A percentile compares a stretch with the other conserved stretches of the same genome.
Conservation (phyloP, 2,797 vertebrate species). For the Merluccius polli region DNA sequence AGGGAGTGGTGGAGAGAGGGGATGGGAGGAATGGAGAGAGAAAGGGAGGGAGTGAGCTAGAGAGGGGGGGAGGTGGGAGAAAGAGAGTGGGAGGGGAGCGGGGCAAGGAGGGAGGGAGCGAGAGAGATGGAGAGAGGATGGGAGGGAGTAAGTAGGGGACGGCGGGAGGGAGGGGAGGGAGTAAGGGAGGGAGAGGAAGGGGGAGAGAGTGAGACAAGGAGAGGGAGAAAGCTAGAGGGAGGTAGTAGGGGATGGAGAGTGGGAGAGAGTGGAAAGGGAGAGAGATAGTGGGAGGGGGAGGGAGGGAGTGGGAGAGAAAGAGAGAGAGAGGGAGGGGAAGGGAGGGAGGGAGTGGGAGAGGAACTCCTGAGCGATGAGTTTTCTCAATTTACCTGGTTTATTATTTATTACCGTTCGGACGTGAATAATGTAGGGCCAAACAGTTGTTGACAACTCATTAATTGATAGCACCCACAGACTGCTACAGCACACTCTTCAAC, state of each 20-base stretch:
- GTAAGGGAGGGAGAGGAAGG: background rate
- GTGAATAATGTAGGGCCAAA: slow-evolving; percentile 63
- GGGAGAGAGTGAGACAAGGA: too few relatives aligned
- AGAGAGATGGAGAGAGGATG: background rate
- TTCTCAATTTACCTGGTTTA: slow-evolving; percentile 39
- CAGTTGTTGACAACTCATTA: slow-evolving; percentile 62
- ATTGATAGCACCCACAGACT: slow-evolving; percentile 49
- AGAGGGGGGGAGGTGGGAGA: background rate
- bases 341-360: slow-evolving; percentile 21
- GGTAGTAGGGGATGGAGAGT: background rate
- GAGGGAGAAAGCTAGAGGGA: background rate
- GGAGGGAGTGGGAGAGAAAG: background rate
- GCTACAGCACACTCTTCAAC: slow-evolving; percentile 8
- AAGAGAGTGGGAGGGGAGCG: background rate
- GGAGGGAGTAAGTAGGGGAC: background rate
- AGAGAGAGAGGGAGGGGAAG: background rate
- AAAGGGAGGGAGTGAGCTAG: background rate
- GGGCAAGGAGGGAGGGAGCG: background rate
- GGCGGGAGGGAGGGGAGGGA: background rate
- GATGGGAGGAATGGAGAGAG: too few relatives aligned
- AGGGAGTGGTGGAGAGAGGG: too few relatives aligned
- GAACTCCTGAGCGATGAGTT: slow-evolving; percentile 29
- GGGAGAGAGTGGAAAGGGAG: background rate
- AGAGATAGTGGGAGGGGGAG: too few relatives aligned
- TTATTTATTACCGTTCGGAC: slow-evolving; percentile 48